Conservation (phyloP, 2,888 invertebrate species). For the Polymixis lichenea region DNA sequence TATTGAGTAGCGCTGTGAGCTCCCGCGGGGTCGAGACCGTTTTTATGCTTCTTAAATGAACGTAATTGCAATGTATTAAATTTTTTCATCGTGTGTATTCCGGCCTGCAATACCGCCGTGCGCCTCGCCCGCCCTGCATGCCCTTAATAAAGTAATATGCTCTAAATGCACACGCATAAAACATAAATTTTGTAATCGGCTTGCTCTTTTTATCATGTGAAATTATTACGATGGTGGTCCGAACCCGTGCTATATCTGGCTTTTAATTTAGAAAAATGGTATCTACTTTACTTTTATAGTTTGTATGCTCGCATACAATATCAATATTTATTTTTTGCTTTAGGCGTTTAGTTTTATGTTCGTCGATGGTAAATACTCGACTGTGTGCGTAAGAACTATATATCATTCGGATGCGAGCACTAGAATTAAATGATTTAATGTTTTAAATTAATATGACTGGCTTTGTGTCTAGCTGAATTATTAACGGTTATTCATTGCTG, state of each 20-base stretch:
- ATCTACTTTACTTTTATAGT: constrained; percentile 79
- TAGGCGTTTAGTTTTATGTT: constrained; percentile 78
- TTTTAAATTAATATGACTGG: constrained; percentile 60
- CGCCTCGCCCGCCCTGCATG: constrained; percentile 85
- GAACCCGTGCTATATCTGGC: constrained; percentile 80
- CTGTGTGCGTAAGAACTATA: constrained; percentile 55
- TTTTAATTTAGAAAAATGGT: constrained; percentile 87
- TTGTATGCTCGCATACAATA: constrained; percentile 76
- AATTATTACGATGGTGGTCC: constrained; percentile 89
- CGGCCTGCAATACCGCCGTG: constrained; percentile 79
- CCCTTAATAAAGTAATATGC: constrained; percentile 90
- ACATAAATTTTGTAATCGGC: constrained; percentile 86
- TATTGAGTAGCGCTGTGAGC: constrained; percentile 78
- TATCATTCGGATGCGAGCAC: constrained; percentile 52
- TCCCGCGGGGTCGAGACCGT: constrained; percentile 80
- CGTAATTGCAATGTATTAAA: constrained; percentile 88
- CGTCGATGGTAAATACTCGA: constrained; percentile 54
- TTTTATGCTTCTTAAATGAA: constrained; percentile 86
- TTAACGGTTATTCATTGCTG: constrained; percentile 44
- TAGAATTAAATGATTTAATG: constrained; percentile 62
- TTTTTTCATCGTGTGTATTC: constrained; percentile 82
- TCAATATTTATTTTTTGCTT: constrained; percentile 82
- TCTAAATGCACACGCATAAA: constrained; percentile 89
- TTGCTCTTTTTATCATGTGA: constrained; percentile 87
- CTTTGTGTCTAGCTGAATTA: constrained; percentile 60